Evolutionary conservation across 2,888 invertebrate species (phyloP).

Genomic region (Eupithecia subfuscata): DNA sequence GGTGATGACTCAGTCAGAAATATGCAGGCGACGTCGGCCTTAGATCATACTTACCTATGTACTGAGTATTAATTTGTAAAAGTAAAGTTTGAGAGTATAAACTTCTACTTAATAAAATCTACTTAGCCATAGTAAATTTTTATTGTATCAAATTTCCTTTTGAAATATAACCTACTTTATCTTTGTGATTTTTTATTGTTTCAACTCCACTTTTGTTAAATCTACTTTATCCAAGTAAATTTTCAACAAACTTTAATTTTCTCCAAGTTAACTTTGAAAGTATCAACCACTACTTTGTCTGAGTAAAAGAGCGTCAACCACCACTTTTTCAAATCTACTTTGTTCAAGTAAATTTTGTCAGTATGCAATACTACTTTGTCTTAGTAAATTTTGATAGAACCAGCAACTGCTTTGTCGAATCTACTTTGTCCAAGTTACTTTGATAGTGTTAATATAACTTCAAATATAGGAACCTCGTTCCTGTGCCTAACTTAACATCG

Average conservation of each 20-base stretch:
- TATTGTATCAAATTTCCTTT: neutral
- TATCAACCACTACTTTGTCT: neutral
- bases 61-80: neutral
- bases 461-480: neutral
- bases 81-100: neutral
- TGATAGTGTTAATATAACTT: neutral
- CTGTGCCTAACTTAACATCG: constrained; percentile 7
- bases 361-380: neutral
- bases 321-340: neutral
- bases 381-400: neutral
- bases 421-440: neutral
- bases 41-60: neutral
- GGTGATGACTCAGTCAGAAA: neutral
- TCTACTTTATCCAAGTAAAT: neutral
- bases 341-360: neutral
- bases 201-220: neutral
- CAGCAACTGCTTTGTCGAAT: neutral
- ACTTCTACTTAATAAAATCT: neutral
- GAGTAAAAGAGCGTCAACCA: neutral
- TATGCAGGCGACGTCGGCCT: neutral
- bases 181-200: neutral
- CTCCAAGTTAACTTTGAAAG: neutral
- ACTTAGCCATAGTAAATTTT: neutral
- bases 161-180: neutral
- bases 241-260: neutral